phyloP scores from a whole-genome alignment of 2,888 invertebrate species.

The Notodonta ziczac region DNA sequence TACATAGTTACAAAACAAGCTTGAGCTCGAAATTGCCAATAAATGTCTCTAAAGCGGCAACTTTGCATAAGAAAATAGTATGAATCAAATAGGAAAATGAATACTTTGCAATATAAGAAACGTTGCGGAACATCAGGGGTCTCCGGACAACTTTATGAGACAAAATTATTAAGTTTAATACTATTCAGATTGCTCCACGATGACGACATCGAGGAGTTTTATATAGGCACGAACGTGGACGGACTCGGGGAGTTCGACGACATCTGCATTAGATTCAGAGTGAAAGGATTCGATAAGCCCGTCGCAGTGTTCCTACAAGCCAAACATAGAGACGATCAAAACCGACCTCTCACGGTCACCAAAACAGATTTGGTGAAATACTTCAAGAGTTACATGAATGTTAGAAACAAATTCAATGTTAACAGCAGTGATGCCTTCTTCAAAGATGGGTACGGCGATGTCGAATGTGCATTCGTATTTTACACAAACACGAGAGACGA shows the following conservation, averaged over 20 bases:
- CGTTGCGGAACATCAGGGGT: slow-evolving; percentile 24
- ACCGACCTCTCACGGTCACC: neutral
- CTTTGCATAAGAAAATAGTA: too few relatives aligned
- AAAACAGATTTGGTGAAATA: slow-evolving; percentile 7
- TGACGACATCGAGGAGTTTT: slow-evolving; percentile 7
- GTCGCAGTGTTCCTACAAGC: slow-evolving; percentile 9
- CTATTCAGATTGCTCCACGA: slow-evolving; percentile 1
- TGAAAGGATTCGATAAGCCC: neutral
- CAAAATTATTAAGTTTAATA: slow-evolving; percentile 10
- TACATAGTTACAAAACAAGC: too few relatives aligned
- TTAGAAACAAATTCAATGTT: neutral
- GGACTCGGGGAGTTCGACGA: slow-evolving; percentile 13
- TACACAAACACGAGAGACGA: neutral
- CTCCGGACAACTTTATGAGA: slow-evolving; percentile 13
- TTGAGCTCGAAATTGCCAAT: too few relatives aligned
- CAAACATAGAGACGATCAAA: slow-evolving; percentile 5
- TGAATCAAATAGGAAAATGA: too few relatives aligned
- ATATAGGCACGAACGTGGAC: slow-evolving; percentile 13
- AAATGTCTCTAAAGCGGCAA: too few relatives aligned
- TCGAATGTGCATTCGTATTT: neutral
- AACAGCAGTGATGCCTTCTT: neutral
- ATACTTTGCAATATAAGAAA: slow-evolving; percentile 15
- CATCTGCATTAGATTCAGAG: slow-evolving; percentile 11
- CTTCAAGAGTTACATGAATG: slow-evolving; percentile 5
- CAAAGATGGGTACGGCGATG: neutral